Base-by-base conservation (phyloP, 2,797 vertebrate genomes). In the Ptychobarbus kaznakovi region DNA sequence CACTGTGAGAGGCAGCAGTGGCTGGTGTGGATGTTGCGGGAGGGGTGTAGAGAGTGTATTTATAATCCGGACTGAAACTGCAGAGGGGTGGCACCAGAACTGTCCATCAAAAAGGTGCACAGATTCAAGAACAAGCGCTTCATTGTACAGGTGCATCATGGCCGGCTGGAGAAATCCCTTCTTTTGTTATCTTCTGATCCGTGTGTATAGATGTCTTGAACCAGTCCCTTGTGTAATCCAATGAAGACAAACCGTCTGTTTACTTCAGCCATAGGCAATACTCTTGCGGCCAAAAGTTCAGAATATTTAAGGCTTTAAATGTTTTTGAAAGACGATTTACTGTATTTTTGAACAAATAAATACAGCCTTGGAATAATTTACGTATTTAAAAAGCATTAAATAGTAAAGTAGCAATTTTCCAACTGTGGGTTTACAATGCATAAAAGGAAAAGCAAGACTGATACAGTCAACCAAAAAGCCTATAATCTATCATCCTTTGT, bases 31-130 rank as follows among this genome's bases (percentile, higher is more conserved):
- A 95, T 94, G 94, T 92, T 94, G 93, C 88, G 83, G 80, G 86
- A 83, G 82, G 89, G 87, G 89, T 63, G 89, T 86, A 92, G 93
- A 74, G 56, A 81, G 84, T 95, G 95, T 93, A 96, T 96, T 95
- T 96, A 96, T 95, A 94, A 93, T 94, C 92, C 91, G 89, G 92
- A 94, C 91, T 92, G 90, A 92, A 89, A 89, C 92, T 92, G 93
- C 96, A 94, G 93, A 92, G 81, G 84, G 84, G 81, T 80, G 88
- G 88, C 88, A 44, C 76, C 76, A 65, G 85, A 68, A 66, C 90
- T 94, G 93, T 86, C 91, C 93, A 91, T 94, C 92, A 93, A 86
- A 4, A 58, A 65, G 53, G 42, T 79, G 75, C 79, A 82, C 56
- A 70, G 46, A 80, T 85, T 80, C 22, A 80, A 85, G 83, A 72